These are phyloP conservation scores for Plagodis dolabraria DNA, from an alignment of 2,888 invertebrate genomes.

Conservation along the genomic window DNA sequence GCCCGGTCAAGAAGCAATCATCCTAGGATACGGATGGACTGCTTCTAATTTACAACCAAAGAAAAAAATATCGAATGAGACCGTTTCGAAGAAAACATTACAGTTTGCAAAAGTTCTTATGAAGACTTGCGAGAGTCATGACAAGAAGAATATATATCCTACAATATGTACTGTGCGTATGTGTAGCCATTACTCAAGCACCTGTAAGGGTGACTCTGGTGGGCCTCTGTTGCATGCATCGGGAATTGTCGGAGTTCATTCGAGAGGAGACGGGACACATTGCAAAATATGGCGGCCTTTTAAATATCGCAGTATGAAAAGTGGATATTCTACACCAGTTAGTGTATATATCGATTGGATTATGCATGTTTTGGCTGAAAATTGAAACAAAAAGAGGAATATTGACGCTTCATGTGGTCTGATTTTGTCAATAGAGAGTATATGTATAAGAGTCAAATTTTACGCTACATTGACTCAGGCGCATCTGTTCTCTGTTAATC, in stretches of 20 bases:
- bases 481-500: too few species aligned
- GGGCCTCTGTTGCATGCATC: not conserved
- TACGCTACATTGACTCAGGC: too few species aligned
- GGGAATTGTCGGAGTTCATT: not conserved
- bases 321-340: not conserved
- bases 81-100: not conserved
- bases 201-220: not conserved
- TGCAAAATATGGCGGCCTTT: not conserved
- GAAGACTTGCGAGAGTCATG: not conserved
- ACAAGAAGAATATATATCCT: not conserved
- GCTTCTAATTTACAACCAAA: too few species aligned
- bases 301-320: not conserved
- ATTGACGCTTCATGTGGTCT: too few species aligned
- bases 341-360: not conserved
- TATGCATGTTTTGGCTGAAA: not conserved
- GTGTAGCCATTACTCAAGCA: not conserved
- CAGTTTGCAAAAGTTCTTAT: not conserved
- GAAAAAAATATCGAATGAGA: too few species aligned
- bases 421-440: too few species aligned
- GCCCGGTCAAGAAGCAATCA: too few species aligned
- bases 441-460: too few species aligned
- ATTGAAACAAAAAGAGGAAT: not conserved
- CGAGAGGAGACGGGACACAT: not conserved
- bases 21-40: too few species aligned
- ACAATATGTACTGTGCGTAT: not conserved